Conservation (phyloP, 2,888 invertebrate genomes). For the Mesorhabditis spiculigera region DNA sequence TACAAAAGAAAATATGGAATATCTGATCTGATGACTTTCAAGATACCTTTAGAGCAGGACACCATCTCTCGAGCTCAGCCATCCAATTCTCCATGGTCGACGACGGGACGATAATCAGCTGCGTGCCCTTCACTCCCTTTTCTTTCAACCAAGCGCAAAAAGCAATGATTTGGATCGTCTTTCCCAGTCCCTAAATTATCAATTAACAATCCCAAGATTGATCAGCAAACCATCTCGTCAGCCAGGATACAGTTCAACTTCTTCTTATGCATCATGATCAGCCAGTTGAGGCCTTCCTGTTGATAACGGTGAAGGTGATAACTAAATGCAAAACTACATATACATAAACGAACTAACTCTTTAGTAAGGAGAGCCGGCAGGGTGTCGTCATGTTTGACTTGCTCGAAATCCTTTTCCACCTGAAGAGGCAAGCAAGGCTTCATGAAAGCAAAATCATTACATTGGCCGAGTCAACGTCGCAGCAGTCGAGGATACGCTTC, state of each 20-base stretch:
- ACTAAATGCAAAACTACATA: slow-evolving; percentile 11
- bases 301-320: slow-evolving; percentile 45
- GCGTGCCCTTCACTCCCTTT: slow-evolving; percentile 71
- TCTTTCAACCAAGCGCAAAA: slow-evolving; percentile 85
- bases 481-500: slow-evolving; percentile 44
- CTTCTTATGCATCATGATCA: slow-evolving; percentile 48
- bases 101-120: slow-evolving; percentile 88
- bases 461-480: slow-evolving; percentile 21
- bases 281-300: slow-evolving; percentile 46
- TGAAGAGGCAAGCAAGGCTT: slow-evolving; percentile 23
- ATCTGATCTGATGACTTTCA: background rate
- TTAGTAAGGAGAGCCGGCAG: background rate
- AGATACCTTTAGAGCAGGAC: slow-evolving; percentile 35
- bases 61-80: slow-evolving; percentile 43
- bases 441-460: background rate
- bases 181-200: slow-evolving; percentile 72
- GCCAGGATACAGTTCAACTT: slow-evolving; percentile 84
- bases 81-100: slow-evolving; percentile 77
- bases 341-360: slow-evolving; percentile 1
- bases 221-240: slow-evolving; percentile 79
- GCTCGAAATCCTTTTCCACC: slow-evolving; percentile 11
- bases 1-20: slow-evolving; percentile 11
- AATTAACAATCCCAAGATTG: background rate
- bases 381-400: background rate
- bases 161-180: slow-evolving; percentile 88